A percentile compares a stretch with the other conserved stretches of the same genome.
Evolutionary conservation across 2,888 invertebrate species (phyloP).

Genomic region (Dynastes tityus): DNA sequence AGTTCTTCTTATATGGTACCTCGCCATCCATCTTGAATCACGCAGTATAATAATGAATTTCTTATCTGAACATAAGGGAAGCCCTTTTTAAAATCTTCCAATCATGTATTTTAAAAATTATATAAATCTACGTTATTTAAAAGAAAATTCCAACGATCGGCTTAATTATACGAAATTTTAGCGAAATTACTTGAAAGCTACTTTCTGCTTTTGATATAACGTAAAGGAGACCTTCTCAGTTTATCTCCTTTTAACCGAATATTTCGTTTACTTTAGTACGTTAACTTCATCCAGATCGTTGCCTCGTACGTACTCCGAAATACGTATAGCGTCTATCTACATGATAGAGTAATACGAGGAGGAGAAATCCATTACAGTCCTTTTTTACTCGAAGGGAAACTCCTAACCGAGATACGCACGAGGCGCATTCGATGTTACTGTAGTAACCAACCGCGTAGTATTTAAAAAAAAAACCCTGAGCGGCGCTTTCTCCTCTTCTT

Average conservation of each 20-base stretch:
- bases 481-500: constrained; percentile 2
- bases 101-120: not conserved
- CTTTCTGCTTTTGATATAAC: no score
- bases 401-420: constrained; percentile 10
- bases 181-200: no score
- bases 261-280: no score
- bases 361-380: constrained; percentile 10
- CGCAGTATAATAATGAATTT: not conserved
- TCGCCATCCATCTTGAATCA: no score
- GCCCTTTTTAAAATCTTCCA: not conserved
- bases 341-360: constrained; percentile 6
- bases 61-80: not conserved
- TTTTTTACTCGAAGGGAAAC: constrained; percentile 7
- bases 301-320: not conserved
- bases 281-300: no score
- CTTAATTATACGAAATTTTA: no score
- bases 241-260: no score
- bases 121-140: no score
- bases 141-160: no score
- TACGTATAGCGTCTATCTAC: not conserved
- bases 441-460: constrained; percentile 7
- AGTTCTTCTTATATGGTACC: no score
- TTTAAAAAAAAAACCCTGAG: constrained; percentile 1
- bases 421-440: constrained; percentile 1
- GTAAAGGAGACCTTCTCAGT: no score